Evolutionary conservation across 2,113 vertebrate species (phyloP).

Genomic region (Pagrus major): DNA sequence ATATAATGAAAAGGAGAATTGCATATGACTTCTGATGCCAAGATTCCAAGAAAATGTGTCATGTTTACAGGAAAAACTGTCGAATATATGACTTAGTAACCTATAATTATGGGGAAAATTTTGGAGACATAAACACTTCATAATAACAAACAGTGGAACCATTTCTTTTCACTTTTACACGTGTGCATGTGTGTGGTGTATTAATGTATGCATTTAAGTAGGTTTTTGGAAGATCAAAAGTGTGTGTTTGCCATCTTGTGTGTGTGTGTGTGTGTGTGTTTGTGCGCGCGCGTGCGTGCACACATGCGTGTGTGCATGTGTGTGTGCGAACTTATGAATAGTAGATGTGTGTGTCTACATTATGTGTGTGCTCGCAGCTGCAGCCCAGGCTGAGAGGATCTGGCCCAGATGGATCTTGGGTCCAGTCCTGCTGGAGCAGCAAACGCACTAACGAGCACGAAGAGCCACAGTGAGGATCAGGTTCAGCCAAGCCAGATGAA

Average conservation of each 20-base stretch:
- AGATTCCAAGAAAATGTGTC: not conserved
- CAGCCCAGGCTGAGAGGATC: slow-evolving; percentile 24
- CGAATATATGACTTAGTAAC: not conserved
- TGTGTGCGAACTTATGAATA: not conserved
- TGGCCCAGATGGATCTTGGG: slow-evolving; percentile 31
- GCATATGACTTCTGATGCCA: not conserved
- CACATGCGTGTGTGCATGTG: not conserved
- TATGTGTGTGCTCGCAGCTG: slow-evolving; percentile 13
- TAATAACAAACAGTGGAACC: too few species aligned
- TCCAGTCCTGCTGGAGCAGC: slow-evolving; percentile 23
- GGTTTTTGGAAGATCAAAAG: not conserved
- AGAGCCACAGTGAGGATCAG: slow-evolving; percentile 22
- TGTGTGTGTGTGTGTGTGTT: not conserved
- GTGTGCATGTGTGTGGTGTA: not conserved
- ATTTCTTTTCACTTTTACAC: not conserved
- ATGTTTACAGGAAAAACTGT: not conserved
- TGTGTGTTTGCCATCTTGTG: not conserved
- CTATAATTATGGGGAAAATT: not conserved
- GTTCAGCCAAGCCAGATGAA: slow-evolving; percentile 1
- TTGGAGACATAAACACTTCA: not conserved
- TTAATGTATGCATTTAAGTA: too few species aligned
- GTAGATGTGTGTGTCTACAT: not conserved
- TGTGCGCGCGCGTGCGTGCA: too few species aligned
- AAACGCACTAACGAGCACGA: slow-evolving; percentile 25
- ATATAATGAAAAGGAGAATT: not conserved